Conservation (phyloP, 1,140 invertebrate genomes). For the Ostrea denselamellosa region DNA sequence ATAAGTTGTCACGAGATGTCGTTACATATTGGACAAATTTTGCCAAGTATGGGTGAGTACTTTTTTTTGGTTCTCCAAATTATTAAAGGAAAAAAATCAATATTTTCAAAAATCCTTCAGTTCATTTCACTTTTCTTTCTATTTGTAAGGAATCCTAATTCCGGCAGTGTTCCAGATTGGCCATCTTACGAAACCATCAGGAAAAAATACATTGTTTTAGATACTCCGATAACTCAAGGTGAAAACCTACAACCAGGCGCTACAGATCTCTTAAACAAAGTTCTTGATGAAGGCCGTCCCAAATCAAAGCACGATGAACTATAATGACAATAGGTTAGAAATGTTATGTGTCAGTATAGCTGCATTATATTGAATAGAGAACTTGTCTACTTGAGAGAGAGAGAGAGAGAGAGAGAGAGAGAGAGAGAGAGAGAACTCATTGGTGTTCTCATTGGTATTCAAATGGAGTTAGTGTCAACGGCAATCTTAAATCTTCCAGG, state of each 20-base stretch:
- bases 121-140: neutral
- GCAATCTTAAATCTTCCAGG: too few relatives aligned
- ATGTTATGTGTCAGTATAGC: too few relatives aligned
- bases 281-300: neutral
- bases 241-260: neutral
- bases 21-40: neutral
- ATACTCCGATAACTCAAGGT: neutral
- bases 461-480: too few relatives aligned
- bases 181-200: slow-evolving; percentile 28
- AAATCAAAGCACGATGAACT: neutral
- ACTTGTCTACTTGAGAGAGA: too few relatives aligned
- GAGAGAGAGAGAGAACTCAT: too few relatives aligned
- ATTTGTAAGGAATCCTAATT: slow-evolving; percentile 46
- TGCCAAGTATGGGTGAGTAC: neutral
- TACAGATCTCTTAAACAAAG: neutral
- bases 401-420: too few relatives aligned
- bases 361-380: too few relatives aligned
- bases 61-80: neutral
- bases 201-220: neutral
- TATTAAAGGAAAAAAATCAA: neutral
- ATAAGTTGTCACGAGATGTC: neutral
- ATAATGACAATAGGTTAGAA: neutral
- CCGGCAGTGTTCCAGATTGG: slow-evolving; percentile 42
- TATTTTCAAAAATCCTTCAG: neutral
- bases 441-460: too few relatives aligned